Evolutionary conservation across 2,797 vertebrate species (phyloP).

Genomic region (Siniperca scherzeri): DNA sequence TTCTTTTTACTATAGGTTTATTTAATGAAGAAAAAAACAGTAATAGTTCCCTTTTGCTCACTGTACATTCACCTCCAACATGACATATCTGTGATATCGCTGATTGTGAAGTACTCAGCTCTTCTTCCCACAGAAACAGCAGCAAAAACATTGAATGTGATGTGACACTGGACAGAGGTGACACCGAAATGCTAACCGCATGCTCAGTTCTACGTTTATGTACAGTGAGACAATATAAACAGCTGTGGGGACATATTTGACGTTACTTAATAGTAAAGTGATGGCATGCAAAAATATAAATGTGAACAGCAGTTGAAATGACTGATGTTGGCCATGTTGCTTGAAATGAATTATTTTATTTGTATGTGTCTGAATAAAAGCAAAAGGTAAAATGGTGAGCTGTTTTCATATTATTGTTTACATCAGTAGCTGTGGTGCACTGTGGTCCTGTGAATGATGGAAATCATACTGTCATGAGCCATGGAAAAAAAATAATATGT

Average conservation of each 20-base stretch:
- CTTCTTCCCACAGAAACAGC: constrained; percentile 22
- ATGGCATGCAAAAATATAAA: constrained; percentile 36
- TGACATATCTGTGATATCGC: constrained; percentile 21
- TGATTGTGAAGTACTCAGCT: constrained; percentile 14
- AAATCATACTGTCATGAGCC: neutral
- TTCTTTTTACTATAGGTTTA: neutral
- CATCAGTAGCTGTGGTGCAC: neutral
- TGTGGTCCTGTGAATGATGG: neutral
- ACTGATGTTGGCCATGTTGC: constrained; percentile 31
- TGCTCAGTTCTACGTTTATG: constrained; percentile 9
- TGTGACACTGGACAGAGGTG: constrained; percentile 5
- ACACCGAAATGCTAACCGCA: constrained; percentile 14
- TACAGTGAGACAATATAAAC: constrained; percentile 15
- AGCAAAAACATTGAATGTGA: constrained; percentile 15
- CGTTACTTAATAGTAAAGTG: constrained; percentile 13
- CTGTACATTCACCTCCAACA: neutral
- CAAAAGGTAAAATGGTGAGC: constrained; percentile 13
- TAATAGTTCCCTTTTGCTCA: neutral
- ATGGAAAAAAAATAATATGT: neutral
- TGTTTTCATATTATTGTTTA: constrained; percentile 7
- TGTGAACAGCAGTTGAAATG: constrained; percentile 32
- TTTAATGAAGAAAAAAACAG: neutral
- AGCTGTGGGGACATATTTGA: constrained; percentile 5
- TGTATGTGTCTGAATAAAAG: constrained; percentile 59
- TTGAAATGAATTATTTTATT: constrained; percentile 34